phyloP scores from a whole-genome alignment of 2,888 invertebrate species.

The Smittia sp. region DNA sequence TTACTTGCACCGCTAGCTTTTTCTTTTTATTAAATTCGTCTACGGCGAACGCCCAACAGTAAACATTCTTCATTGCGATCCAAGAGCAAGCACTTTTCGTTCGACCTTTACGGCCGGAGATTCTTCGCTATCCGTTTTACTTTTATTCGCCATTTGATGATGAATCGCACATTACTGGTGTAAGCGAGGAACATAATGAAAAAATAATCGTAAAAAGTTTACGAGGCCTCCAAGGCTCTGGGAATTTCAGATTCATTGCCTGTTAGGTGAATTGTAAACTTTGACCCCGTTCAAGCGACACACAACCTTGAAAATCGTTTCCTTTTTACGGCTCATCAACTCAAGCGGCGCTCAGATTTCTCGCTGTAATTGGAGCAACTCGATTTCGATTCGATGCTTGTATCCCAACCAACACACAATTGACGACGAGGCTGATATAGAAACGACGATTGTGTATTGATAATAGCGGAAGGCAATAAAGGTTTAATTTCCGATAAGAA shows the following conservation, averaged over 20 bases:
- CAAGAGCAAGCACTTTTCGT: background rate
- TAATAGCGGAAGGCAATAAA: background rate
- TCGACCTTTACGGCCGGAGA: background rate
- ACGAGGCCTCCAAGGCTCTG: background rate
- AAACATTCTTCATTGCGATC: background rate
- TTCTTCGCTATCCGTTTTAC: too few relatives aligned
- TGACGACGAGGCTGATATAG: background rate
- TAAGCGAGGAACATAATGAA: background rate
- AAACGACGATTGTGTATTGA: background rate
- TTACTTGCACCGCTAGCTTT: too few relatives aligned
- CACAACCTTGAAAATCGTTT: background rate
- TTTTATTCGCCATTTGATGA: background rate
- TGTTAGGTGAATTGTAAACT: background rate
- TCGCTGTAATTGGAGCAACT: background rate
- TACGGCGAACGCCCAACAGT: too few relatives aligned
- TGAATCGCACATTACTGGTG: background rate
- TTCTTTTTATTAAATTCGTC: too few relatives aligned
- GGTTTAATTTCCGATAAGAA: too few relatives aligned
- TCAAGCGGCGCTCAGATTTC: background rate
- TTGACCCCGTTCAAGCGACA: too few relatives aligned
- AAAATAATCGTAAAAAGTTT: slow-evolving; percentile 1
- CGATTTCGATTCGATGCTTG: background rate
- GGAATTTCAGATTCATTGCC: background rate
- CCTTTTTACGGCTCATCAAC: background rate
- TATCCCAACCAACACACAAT: background rate